Percentiles rank a stretch among this genome's conserved stretches.
Conservation (phyloP, 2,113 vertebrate genomes). For the Sinocyclocheilus anshuiensis region DNA sequence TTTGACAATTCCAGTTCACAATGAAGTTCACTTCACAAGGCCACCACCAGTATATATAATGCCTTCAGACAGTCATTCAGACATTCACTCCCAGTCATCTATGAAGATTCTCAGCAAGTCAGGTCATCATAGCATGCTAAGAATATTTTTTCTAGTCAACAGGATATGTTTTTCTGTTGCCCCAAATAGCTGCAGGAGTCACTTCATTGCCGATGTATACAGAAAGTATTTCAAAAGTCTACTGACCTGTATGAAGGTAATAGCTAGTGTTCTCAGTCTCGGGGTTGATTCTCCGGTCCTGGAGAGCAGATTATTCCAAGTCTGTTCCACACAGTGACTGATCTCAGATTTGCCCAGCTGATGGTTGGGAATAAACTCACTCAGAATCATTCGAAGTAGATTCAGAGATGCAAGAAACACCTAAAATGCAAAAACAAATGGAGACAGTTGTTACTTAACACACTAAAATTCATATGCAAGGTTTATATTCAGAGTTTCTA, state of each 20-base stretch:
- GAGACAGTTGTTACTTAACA: background rate
- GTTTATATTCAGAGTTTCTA: background rate
- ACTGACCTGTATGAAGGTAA: slow-evolving; percentile 83
- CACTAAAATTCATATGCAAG: background rate
- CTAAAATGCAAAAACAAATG: slow-evolving; percentile 64
- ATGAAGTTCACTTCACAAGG: background rate
- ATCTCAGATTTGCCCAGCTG: slow-evolving; percentile 82
- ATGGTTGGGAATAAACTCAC: slow-evolving; percentile 82
- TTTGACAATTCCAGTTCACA: background rate
- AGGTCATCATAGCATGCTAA: background rate
- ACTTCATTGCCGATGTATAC: background rate
- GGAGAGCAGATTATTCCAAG: slow-evolving; percentile 78
- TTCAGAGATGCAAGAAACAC: slow-evolving; percentile 90
- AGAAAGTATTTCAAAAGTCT: background rate
- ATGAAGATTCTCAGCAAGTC: background rate
- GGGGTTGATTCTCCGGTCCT: slow-evolving; percentile 82
- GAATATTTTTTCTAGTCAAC: background rate
- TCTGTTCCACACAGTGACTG: slow-evolving; percentile 84
- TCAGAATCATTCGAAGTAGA: slow-evolving; percentile 84
- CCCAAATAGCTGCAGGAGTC: background rate
- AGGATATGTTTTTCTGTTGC: background rate
- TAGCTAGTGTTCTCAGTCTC: slow-evolving; percentile 75
- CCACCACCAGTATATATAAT: background rate
- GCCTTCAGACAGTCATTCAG: background rate
- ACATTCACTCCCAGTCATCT: background rate